phyloP scores from a whole-genome alignment of 2,797 vertebrate genomes.

The Petrocephalus sullivani region DNA sequence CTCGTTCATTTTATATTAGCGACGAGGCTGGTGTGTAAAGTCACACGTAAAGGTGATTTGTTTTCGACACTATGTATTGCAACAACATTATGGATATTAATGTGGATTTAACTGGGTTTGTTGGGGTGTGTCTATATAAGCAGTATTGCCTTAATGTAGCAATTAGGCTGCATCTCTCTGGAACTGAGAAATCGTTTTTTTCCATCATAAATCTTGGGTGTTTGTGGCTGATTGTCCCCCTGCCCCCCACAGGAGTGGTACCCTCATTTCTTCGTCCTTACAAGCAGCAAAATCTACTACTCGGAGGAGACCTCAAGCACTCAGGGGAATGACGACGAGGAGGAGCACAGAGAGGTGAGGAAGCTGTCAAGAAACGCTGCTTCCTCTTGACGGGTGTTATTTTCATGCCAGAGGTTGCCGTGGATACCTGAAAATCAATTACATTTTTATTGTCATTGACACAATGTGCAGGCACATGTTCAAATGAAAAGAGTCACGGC shows the following conservation, averaged over 20 bases:
- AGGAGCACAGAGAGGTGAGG: conserved; percentile 91
- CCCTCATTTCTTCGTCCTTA: conserved; percentile 95
- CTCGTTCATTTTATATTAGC: background rate
- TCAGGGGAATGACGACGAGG: conserved; percentile 92
- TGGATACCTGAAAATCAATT: background rate
- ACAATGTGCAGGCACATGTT: too few relatives aligned
- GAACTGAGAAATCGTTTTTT: background rate
- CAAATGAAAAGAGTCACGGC: too few relatives aligned
- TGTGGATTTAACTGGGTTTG: background rate
- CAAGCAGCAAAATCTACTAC: conserved; percentile 96
- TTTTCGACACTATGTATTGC: background rate
- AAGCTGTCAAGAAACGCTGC: background rate
- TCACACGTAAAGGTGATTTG: background rate
- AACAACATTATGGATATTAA: background rate
- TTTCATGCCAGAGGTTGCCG: background rate
- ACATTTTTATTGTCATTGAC: too few relatives aligned
- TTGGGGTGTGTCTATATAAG: background rate
- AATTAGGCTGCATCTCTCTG: background rate
- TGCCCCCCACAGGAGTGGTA: conserved; percentile 81
- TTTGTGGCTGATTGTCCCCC: background rate
- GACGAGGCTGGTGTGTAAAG: background rate
- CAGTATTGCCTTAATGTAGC: background rate
- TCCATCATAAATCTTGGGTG: background rate
- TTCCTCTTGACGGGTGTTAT: background rate
- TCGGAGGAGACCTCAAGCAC: conserved; percentile 88